Percentiles rank a stretch among this genome's conserved stretches.
Conservation (phyloP, 2,113 vertebrate species). For the Mus spicilegus region DNA sequence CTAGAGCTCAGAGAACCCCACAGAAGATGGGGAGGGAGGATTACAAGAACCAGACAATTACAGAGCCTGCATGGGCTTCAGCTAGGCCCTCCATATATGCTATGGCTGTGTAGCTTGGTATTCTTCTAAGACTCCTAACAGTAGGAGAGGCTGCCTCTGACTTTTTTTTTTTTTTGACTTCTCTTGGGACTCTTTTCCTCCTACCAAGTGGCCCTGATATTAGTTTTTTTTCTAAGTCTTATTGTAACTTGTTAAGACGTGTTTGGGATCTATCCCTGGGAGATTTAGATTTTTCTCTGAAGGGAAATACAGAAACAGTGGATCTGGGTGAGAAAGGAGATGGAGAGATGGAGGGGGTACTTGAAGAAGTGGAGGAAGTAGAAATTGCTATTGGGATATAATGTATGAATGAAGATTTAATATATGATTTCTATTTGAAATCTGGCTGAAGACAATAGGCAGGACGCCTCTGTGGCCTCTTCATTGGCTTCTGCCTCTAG, state of each 20-base stretch:
- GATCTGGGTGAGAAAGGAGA: background rate
- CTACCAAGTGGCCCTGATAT: background rate
- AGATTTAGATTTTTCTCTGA: too few species aligned
- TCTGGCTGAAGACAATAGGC: background rate
- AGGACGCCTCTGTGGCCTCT: accelerated
- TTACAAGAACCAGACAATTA: background rate
- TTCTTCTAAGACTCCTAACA: background rate
- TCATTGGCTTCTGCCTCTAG: background rate
- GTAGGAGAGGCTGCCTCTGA: background rate
- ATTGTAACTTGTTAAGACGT: too few species aligned
- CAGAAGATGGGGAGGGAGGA: background rate
- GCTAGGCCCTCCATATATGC: background rate
- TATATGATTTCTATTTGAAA: background rate
- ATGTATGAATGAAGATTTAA: background rate
- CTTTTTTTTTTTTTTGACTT: background rate
- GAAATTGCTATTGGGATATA: background rate
- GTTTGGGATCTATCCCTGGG: too few species aligned
- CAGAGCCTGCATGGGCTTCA: background rate
- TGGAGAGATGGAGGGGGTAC: background rate
- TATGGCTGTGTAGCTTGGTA: background rate
- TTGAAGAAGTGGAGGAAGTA: background rate
- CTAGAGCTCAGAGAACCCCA: background rate
- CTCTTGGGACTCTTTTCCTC: too few species aligned
- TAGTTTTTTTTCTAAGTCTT: background rate
- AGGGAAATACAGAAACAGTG: background rate